Percentiles rank a stretch among this genome's conserved stretches.
These are phyloP conservation scores for Amphiprion clarkii DNA, from an alignment of 2,797 vertebrate genomes.

Conservation along the genomic window DNA sequence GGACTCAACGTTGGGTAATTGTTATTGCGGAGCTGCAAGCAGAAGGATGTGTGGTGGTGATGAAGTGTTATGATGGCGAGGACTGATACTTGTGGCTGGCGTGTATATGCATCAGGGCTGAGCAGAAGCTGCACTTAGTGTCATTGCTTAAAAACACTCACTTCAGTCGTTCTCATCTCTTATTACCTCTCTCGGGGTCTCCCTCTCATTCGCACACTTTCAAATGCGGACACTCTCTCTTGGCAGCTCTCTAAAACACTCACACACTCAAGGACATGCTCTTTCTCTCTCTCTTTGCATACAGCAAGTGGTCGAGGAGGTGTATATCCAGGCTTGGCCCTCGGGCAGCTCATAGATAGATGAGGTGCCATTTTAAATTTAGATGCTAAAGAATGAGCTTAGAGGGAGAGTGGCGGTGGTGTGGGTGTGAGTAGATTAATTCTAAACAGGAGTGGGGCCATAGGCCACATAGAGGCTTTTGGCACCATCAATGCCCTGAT, in stretches of 20 bases:
- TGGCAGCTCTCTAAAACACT: slow-evolving; percentile 56
- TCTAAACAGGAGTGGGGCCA: slow-evolving; percentile 54
- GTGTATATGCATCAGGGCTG: slow-evolving; percentile 29
- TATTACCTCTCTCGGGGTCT: slow-evolving; percentile 23
- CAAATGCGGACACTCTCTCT: slow-evolving; percentile 40
- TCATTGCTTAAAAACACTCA: slow-evolving; percentile 57
- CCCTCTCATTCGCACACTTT: slow-evolving; percentile 16
- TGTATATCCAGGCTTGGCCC: slow-evolving; percentile 59
- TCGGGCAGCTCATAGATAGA: slow-evolving; percentile 61
- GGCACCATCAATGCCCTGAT: slow-evolving; percentile 66
- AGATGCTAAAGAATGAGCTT: slow-evolving; percentile 70
- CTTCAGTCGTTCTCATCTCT: slow-evolving; percentile 39
- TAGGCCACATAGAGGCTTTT: slow-evolving; percentile 57
- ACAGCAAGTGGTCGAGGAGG: slow-evolving; percentile 48
- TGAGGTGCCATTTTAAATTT: slow-evolving; percentile 76
- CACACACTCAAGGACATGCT: slow-evolving; percentile 43
- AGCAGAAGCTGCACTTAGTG: slow-evolving; percentile 57
- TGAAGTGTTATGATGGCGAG: slow-evolving; percentile 68
- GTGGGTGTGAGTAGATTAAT: slow-evolving; percentile 62
- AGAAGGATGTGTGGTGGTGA: slow-evolving; percentile 62
- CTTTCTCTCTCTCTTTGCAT: slow-evolving; percentile 25
- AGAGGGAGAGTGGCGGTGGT: slow-evolving; percentile 33
- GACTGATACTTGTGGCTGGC: slow-evolving; percentile 47
- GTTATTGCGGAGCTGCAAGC: slow-evolving; percentile 64
- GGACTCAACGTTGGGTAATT: slow-evolving; percentile 66